phyloP scores from a whole-genome alignment of 2,113 vertebrate species.

The Cettia cetti region DNA sequence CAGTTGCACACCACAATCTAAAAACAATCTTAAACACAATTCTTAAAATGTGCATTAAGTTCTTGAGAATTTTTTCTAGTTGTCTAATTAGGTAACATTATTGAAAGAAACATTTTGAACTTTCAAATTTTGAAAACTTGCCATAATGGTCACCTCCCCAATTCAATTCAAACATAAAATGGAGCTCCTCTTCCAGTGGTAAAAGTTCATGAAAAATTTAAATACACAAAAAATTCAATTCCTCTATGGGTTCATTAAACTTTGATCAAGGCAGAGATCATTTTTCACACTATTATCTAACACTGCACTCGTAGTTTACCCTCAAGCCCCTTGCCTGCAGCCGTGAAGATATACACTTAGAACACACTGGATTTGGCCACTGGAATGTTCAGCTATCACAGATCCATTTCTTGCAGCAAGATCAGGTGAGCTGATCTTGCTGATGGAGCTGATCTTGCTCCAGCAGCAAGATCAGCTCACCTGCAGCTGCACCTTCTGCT shows the following conservation, averaged over 20 bases:
- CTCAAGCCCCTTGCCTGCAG: neutral
- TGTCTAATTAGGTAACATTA: neutral
- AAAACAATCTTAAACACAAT: neutral
- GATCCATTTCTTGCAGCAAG: neutral
- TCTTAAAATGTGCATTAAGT: neutral
- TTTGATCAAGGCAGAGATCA: neutral
- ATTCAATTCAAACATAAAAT: neutral
- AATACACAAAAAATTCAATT: neutral
- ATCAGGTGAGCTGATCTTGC: no score
- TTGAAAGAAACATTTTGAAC: neutral
- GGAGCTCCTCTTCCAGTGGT: neutral
- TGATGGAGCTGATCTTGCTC: no score
- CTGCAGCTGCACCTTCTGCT: neutral
- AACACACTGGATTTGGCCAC: neutral
- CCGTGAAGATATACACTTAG: neutral
- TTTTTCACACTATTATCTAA: neutral
- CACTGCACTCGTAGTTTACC: neutral
- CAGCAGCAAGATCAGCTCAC: neutral
- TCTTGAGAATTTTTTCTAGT: neutral
- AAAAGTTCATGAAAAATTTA: neutral
- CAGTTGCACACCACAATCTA: neutral
- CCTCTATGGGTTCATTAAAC: neutral
- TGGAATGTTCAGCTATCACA: neutral
- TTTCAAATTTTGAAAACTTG: neutral
- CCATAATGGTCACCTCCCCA: neutral